Base-by-base conservation (phyloP, 1,140 invertebrate species). In the Papilio machaon region DNA sequence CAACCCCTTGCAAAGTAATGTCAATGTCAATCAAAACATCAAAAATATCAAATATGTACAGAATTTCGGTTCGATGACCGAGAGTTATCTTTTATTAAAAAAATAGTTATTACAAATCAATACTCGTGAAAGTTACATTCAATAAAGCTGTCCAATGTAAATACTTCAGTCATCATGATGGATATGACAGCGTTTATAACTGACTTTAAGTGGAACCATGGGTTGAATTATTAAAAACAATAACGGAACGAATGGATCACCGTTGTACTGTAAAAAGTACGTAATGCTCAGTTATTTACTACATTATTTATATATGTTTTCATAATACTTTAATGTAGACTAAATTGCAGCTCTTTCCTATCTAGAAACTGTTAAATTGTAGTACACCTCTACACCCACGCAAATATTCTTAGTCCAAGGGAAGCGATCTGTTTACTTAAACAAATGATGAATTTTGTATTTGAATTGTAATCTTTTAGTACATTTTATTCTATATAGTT, bases 61-160 rank as follows among this genome's bases (percentile, higher is more conserved):
- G 30, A 47, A 54, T 64, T 60, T 60, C 73, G 83, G 82, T 85
- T 81, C 82, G 76, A 49, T 82, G 81, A 83, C 70, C 81, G 82
- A 76, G 64, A 80, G 79, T 79, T 35, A 82, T 80, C 77, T 83
- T 84, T 82, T 83, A 81, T 79, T 58, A 19, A 80, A 78, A 80
- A 86, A 82, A 83, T 82, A 84, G 76, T 81, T 82, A 23, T 77
- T 76, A 46, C 79, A 58, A 82, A 47, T 6, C 19, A 83, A 82
- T 79, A 85, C 81, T 82, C 81, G 87, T 85, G 84, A 85, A 84
- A 88, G 84, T 83, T 79, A 80, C 78, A 38, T 54, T 75, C 58
- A 49, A 30, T 54, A 49, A 49, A 76, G n/a, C 15, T 52, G 52
- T 49, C 13, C 9, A 76, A 46, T 76, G 43, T 17, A 58, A 76